Evolutionary conservation across 2,888 invertebrate species (phyloP).

Genomic region (Thecocarcelia acutangulata): DNA sequence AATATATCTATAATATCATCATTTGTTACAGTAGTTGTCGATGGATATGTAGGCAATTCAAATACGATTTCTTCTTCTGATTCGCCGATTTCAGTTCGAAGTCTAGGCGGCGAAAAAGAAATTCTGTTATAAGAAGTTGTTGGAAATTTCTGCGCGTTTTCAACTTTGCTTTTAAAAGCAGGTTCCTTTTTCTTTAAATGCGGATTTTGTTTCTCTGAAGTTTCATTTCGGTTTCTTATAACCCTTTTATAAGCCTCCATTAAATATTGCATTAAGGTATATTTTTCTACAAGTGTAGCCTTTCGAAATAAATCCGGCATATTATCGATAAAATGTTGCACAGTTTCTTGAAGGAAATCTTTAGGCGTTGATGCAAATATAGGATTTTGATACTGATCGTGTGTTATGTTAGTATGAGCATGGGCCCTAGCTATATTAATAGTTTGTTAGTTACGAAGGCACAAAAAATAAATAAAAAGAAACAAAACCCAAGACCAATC

Average conservation of each 20-base stretch:
- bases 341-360: conserved; percentile 70
- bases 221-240: conserved; percentile 33
- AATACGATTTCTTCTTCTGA: not conserved
- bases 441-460: conserved; percentile 9
- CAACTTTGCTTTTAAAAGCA: not conserved
- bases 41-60: not conserved
- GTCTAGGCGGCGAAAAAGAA: not conserved
- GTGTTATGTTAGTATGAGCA: conserved; percentile 10
- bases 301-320: conserved; percentile 56
- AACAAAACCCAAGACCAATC: conserved; percentile 7
- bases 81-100: not conserved
- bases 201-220: not conserved
- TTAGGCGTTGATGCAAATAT: conserved; percentile 69
- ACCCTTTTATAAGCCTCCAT: conserved; percentile 62
- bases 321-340: conserved; percentile 69
- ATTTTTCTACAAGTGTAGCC: conserved; percentile 66
- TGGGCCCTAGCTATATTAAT: conserved; percentile 31
- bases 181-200: not conserved
- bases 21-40: not conserved
- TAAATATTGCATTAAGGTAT: conserved; percentile 71
- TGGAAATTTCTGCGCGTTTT: not conserved
- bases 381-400: conserved; percentile 35
- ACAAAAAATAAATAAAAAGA: conserved; percentile 30
- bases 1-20: conserved; percentile 12
- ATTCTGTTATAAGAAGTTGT: too few species aligned